Percentiles rank a stretch among this genome's conserved stretches.
Conservation (phyloP, 2,113 vertebrate genomes). For the Dicrurus megarhynchus region DNA sequence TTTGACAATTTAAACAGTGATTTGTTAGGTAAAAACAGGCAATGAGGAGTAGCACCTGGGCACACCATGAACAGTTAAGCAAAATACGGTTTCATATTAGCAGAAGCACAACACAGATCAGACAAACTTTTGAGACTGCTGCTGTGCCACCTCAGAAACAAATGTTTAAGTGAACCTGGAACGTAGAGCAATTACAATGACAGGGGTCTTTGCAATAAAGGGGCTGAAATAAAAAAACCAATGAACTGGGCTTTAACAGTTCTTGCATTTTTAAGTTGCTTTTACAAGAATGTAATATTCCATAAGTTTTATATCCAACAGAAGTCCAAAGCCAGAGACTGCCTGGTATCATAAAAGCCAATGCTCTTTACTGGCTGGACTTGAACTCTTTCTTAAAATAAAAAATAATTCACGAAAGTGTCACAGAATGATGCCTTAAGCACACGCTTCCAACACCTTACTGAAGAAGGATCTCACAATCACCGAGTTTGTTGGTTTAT, state of each 20-base stretch:
- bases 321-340: not conserved
- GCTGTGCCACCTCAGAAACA: not conserved
- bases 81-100: not conserved
- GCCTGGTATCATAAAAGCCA: not conserved
- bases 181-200: not conserved
- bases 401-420: not conserved
- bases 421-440: not conserved
- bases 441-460: not conserved
- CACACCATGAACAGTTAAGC: not conserved
- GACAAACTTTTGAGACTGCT: not conserved
- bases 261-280: not conserved
- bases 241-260: not conserved
- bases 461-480: not conserved
- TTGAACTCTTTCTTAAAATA: not conserved
- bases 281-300: not conserved
- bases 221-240: not conserved
- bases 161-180: not conserved
- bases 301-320: not conserved
- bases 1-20: not conserved
- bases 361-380: not conserved
- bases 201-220: not conserved
- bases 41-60: not conserved
- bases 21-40: not conserved
- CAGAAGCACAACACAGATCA: not conserved
- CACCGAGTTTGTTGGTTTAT: not conserved